Percentiles rank a stretch among this genome's conserved stretches.
These are phyloP conservation scores for Phoenoteleia sp. DNA, from an alignment of 2,888 invertebrate species.

Conservation along the genomic window DNA sequence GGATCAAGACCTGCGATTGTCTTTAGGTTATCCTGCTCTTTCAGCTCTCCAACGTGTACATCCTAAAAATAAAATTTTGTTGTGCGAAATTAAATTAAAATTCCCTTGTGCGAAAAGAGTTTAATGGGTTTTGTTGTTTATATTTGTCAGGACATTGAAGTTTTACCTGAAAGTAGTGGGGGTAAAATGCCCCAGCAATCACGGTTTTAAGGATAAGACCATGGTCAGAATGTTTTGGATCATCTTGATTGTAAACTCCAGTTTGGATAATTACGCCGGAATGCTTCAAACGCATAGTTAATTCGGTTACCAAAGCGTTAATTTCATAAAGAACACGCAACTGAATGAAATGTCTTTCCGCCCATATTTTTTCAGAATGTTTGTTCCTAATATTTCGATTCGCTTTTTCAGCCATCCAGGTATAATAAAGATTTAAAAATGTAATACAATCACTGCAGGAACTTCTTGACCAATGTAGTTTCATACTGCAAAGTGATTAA, in stretches of 20 bases:
- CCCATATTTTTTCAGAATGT: constrained; percentile 89
- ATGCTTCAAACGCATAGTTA: constrained; percentile 89
- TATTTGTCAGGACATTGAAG: too few species aligned
- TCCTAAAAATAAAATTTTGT: too few species aligned
- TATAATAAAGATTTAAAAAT: constrained; percentile 93
- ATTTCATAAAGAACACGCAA: constrained; percentile 92
- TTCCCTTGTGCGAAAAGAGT: too few species aligned
- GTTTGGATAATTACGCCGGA: constrained; percentile 85
- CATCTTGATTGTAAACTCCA: constrained; percentile 19
- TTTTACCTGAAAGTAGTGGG: constrained; percentile 92
- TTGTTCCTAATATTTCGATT: constrained; percentile 88
- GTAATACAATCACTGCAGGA: constrained; percentile 95
- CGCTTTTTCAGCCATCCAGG: constrained; percentile 90
- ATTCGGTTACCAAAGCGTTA: constrained; percentile 91
- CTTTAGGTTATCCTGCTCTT: constrained; percentile 88
- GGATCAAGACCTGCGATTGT: constrained; percentile 92
- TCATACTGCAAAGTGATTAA: constrained; percentile 87
- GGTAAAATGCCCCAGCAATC: constrained; percentile 96
- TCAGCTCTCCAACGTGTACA: constrained; percentile 87
- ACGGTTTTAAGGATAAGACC: constrained; percentile 91
- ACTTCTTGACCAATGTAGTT: constrained; percentile 93
- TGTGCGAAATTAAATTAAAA: too few species aligned
- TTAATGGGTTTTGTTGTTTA: too few species aligned
- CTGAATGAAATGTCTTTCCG: constrained; percentile 90
- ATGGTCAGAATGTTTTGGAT: constrained; percentile 86